Evolutionary conservation across 1,140 invertebrate genomes (phyloP).

Genomic region (Brachystomella parvula): DNA sequence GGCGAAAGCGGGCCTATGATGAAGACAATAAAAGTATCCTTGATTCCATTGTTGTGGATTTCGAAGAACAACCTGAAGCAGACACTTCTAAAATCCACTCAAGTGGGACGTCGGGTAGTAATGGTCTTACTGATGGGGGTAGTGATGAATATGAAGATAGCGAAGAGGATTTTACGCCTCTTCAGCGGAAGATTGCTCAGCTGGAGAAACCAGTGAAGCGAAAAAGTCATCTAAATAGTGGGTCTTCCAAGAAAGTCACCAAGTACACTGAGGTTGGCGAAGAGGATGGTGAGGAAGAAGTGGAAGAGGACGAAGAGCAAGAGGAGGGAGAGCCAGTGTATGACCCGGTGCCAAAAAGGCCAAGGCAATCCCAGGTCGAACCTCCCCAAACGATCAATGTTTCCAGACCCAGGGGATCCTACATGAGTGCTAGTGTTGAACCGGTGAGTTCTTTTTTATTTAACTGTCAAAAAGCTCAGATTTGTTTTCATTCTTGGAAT

Average conservation of each 20-base stretch:
- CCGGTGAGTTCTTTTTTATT: background rate
- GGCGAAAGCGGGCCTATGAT: background rate
- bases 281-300: background rate
- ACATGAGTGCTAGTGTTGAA: background rate
- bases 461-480: background rate
- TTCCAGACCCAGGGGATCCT: background rate
- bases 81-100: background rate
- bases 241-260: background rate
- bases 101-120: background rate
- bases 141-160: background rate
- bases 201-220: background rate
- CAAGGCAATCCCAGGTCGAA: too few species aligned
- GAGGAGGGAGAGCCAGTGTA: background rate
- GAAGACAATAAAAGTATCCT: background rate
- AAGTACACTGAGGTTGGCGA: conserved; percentile 8
- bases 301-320: conserved; percentile 6
- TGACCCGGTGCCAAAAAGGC: too few species aligned
- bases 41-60: background rate
- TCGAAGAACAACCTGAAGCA: background rate
- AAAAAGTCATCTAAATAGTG: background rate
- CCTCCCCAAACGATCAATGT: too few species aligned
- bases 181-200: background rate
- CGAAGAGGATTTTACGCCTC: conserved; percentile 1
- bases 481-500: too few species aligned
- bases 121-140: too few species aligned